Conservation (phyloP, 2,113 vertebrate genomes). For the Cygnus buccinator region DNA sequence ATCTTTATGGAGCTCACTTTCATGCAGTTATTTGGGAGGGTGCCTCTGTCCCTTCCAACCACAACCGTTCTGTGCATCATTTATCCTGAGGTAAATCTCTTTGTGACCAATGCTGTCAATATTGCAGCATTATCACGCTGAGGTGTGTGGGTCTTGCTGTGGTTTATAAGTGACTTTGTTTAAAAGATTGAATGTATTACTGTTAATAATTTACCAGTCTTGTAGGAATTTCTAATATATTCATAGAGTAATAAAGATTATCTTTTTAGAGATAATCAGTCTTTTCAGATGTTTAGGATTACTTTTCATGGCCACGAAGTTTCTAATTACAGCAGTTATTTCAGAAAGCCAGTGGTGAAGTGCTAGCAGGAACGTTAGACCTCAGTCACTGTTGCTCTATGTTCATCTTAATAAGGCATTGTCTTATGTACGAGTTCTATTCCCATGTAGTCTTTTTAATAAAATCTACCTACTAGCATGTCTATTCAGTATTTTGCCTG, state of each 20-base stretch:
- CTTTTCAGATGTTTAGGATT: neutral
- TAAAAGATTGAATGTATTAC: neutral
- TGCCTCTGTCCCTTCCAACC: no score
- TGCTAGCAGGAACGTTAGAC: neutral
- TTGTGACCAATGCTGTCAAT: neutral
- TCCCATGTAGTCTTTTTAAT: neutral
- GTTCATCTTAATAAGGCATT: neutral
- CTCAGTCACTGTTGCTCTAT: fast-evolving
- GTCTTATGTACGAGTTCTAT: neutral
- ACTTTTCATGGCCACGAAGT: fast-evolving
- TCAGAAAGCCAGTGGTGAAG: neutral
- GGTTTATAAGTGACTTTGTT: neutral
- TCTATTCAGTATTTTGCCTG: neutral
- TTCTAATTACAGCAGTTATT: neutral
- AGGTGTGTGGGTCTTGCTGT: neutral
- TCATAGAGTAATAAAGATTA: neutral
- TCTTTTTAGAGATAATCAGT: neutral
- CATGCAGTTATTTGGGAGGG: neutral
- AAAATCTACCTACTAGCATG: neutral
- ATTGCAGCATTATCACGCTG: neutral
- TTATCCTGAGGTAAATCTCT: neutral
- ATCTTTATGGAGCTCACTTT: neutral
- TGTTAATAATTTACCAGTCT: neutral
- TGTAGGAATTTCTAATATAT: fast-evolving
- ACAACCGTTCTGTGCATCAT: neutral